These are phyloP conservation scores for Corythoichthys haematopterus DNA, from an alignment of 2,113 vertebrate genomes.

Conservation along the genomic window DNA sequence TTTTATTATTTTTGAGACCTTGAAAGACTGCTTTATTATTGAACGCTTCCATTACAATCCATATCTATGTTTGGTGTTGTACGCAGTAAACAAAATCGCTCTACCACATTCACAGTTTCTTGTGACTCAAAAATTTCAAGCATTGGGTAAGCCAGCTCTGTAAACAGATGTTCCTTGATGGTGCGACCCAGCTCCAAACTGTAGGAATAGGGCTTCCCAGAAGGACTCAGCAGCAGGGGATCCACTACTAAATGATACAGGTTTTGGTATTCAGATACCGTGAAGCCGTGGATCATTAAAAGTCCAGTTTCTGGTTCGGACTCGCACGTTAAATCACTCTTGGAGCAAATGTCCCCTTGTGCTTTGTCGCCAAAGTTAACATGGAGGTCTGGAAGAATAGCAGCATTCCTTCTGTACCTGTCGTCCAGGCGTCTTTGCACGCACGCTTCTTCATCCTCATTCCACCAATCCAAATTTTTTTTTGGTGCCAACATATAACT, in stretches of 20 bases:
- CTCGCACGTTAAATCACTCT: neutral
- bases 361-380: neutral
- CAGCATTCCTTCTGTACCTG: slow-evolving; percentile 51
- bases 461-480: slow-evolving; percentile 18
- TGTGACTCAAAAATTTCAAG: slow-evolving; percentile 43
- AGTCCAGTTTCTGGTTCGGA: slow-evolving; percentile 1
- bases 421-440: slow-evolving; percentile 36
- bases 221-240: slow-evolving; percentile 51
- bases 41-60: slow-evolving; percentile 26
- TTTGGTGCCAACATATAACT: slow-evolving; percentile 17
- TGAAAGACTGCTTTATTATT: neutral
- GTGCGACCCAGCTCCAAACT: slow-evolving; percentile 61
- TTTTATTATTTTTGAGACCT: neutral
- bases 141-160: slow-evolving; percentile 54
- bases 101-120: slow-evolving; percentile 47
- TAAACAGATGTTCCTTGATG: slow-evolving; percentile 67
- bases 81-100: slow-evolving; percentile 62
- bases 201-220: slow-evolving; percentile 47
- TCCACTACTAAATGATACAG: slow-evolving; percentile 67
- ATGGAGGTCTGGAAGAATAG: slow-evolving; percentile 44
- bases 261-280: slow-evolving; percentile 51
- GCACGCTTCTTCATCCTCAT: slow-evolving; percentile 25
- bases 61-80: slow-evolving; percentile 51
- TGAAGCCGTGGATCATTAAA: slow-evolving; percentile 63
- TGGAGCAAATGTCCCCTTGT: neutral